Evolutionary conservation across 2,797 vertebrate genomes (phyloP).

Genomic region (Galagoides demidoff): DNA sequence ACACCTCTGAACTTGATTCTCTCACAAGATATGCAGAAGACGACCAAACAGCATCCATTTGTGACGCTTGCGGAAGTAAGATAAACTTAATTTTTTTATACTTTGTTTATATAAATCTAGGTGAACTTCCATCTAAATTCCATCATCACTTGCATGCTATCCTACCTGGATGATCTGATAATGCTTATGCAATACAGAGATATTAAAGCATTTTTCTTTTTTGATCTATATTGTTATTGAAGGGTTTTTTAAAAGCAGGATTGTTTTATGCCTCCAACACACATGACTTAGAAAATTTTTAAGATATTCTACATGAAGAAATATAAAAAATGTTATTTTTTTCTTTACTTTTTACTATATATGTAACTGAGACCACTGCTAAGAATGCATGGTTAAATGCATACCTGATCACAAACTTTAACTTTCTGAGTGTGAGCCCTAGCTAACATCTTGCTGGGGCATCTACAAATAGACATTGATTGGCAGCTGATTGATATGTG

Average conservation of each 20-base stretch:
- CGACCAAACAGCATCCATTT: background rate
- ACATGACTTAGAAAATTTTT: too few species aligned
- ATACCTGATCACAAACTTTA: background rate
- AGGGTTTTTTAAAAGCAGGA: background rate
- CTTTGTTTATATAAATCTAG: background rate
- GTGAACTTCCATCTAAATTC: background rate
- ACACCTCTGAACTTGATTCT: background rate
- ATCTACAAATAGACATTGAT: background rate
- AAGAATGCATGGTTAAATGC: background rate
- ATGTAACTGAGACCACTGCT: background rate
- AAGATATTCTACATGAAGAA: background rate
- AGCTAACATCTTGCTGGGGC: background rate
- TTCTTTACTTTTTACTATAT: background rate
- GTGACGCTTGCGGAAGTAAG: background rate
- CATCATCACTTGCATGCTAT: background rate
- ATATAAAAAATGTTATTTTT: background rate
- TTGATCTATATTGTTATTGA: background rate
- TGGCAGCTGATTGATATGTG: background rate
- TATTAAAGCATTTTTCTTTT: background rate
- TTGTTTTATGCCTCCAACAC: background rate
- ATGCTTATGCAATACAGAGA: background rate
- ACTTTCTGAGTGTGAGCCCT: background rate
- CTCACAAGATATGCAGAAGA: background rate
- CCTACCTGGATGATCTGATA: background rate
- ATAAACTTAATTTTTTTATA: background rate